Percentiles rank a stretch among this genome's conserved stretches.
Conservation (phyloP, 2,888 invertebrate species). For the Pemphredon lugubris region DNA sequence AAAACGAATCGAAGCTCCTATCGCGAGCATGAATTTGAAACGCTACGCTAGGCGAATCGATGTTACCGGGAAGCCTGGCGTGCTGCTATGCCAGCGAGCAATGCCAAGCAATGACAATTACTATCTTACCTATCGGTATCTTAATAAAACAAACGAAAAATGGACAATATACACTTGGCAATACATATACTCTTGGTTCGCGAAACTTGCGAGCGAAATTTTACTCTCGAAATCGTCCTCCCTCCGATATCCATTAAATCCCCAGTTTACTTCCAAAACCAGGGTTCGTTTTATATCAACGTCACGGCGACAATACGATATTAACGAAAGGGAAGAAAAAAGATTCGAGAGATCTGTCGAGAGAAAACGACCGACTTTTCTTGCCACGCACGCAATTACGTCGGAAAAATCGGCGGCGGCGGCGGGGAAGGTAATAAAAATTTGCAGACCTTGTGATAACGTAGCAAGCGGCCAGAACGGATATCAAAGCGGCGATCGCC, state of each 20-base stretch:
- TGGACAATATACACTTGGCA: too few relatives aligned
- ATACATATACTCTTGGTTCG: too few relatives aligned
- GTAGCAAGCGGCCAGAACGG: conserved; percentile 74
- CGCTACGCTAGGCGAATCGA: conserved; percentile 21
- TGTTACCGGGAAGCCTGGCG: conserved; percentile 22
- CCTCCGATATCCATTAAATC: too few relatives aligned
- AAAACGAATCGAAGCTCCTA: conserved; percentile 15
- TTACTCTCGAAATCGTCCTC: background rate
- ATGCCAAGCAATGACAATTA: conserved; percentile 57
- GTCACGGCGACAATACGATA: background rate
- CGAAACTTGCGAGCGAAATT: background rate
- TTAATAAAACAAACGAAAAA: too few relatives aligned
- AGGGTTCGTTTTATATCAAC: too few relatives aligned
- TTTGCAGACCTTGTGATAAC: conserved; percentile 71
- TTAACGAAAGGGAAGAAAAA: too few relatives aligned
- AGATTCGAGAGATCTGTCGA: too few relatives aligned
- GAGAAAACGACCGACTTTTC: conserved; percentile 24
- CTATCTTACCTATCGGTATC: conserved; percentile 29
- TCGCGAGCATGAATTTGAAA: conserved; percentile 32
- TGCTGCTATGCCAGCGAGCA: conserved; percentile 37
- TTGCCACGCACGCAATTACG: background rate
- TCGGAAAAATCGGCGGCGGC: background rate
- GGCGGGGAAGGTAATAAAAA: conserved; percentile 23
- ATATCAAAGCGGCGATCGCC: conserved; percentile 71
- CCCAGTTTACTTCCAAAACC: too few relatives aligned